phyloP scores from a whole-genome alignment of 1,140 invertebrate genomes.

The Rhopalosiphum maidis region DNA sequence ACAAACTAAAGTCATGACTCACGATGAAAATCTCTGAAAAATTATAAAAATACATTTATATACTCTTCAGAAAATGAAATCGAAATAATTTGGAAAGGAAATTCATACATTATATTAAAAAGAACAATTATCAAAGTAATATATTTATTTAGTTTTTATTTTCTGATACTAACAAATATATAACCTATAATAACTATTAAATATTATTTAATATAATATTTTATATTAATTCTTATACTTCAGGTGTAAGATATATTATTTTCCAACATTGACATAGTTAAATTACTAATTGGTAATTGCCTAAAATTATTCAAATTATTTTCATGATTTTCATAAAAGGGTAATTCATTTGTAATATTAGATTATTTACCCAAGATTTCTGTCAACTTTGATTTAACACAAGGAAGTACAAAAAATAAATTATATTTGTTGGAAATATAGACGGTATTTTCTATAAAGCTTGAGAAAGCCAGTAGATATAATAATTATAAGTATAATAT shows the following conservation, averaged over 20 bases:
- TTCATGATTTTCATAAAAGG: background rate
- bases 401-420: background rate
- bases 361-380: background rate
- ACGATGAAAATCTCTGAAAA: background rate
- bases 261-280: background rate
- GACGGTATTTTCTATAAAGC: background rate
- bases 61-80: background rate
- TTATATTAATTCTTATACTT: background rate
- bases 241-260: background rate
- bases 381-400: background rate
- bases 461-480: background rate
- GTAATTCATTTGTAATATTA: background rate
- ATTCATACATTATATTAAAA: background rate
- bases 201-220: background rate
- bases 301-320: background rate
- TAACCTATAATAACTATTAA: background rate
- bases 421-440: background rate
- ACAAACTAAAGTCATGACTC: background rate
- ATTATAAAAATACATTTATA: background rate
- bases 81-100: background rate
- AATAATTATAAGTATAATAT: background rate
- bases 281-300: background rate
- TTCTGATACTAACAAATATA: background rate
- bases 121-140: background rate
- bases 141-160: background rate